Evolutionary conservation across 2,888 invertebrate species (phyloP).

Genomic region (Periphyllus acericola): DNA sequence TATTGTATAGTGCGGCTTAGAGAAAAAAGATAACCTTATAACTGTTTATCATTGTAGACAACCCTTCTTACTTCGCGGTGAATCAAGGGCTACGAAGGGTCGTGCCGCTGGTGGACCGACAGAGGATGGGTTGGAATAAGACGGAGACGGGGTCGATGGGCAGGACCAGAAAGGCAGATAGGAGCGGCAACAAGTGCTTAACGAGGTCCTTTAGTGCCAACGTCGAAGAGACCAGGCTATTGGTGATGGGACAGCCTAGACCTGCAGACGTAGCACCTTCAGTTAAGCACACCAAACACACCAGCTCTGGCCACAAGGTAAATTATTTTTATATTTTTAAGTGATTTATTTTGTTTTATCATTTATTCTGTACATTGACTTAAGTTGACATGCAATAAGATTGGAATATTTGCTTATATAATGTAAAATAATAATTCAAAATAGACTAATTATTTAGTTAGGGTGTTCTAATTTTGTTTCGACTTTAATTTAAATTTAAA

Average conservation of each 20-base stretch:
- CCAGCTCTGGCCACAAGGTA: conserved; percentile 63
- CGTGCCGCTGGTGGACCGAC: conserved; percentile 65
- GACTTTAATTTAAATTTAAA: too few species aligned
- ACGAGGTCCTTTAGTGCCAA: conserved; percentile 76
- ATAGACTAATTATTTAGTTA: too few species aligned
- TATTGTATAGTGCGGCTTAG: conserved; percentile 29
- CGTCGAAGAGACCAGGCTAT: conserved; percentile 74
- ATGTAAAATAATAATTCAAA: too few species aligned
- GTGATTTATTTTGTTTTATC: too few species aligned
- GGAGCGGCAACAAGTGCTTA: conserved; percentile 68
- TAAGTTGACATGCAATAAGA: neutral
- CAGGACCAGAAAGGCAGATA: conserved; percentile 63
- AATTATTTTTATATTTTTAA: neutral
- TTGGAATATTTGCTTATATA: too few species aligned
- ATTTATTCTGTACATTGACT: neutral
- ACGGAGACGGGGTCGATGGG: conserved; percentile 65
- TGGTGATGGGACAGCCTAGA: conserved; percentile 77
- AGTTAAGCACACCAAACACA: conserved; percentile 65
- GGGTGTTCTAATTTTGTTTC: too few species aligned
- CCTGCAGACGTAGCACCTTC: conserved; percentile 77
- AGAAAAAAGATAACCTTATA: conserved; percentile 21
- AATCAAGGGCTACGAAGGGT: conserved; percentile 68
- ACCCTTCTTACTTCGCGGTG: conserved; percentile 80
- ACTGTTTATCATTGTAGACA: conserved; percentile 69
- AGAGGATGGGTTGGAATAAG: conserved; percentile 66